Base-by-base conservation (phyloP, 37 sponge, comb jelly and placozoan species). In the Spongia lamella region DNA sequence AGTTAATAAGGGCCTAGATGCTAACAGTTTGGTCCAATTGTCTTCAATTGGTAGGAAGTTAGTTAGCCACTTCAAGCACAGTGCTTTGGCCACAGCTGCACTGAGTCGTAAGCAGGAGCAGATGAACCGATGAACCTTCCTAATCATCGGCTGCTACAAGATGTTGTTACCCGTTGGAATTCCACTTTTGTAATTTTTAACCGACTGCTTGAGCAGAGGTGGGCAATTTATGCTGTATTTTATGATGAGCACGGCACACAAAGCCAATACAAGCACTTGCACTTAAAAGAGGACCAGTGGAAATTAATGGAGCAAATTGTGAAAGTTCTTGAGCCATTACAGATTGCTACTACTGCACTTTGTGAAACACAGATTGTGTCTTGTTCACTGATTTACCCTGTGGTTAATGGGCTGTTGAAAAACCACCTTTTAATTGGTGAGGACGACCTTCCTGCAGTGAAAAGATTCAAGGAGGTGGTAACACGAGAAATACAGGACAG, bases 221-320 rank as follows among this genome's bases (percentile, higher is more conserved):
- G 36, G 25, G 64, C 53, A 24, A 61, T 62, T 16, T 76, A 76
- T 62, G 77, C 63, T 43, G 77, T 62, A 21, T 35, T 73, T 25
- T 38, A 56, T 73, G 61, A 73, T 57, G 37, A 32, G n/a, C n/a
- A 16, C 13, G 27, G 55, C 30, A 57, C 61, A 25, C 27, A 73
- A 53, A 36, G 19, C 55, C 38, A 57, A 11, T n/a, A 73, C 7
- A 57, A 27, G 17, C 63, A 76, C 64, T 49, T 76, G 17, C 49
- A 76, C 62, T 50, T 76, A 15, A 63, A 61, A 34, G 77, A 63
- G 29, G 62, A 47, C 25, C 78, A 77, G 36, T 77, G 78, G 78
- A 53, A 64, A 24, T 35, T 77, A 29, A 31, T 76, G 26, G 24
- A 40, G 7, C 77, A 76, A 32, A 43, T 76, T 34, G 65, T 76